Evolutionary conservation across 2,888 invertebrate genomes (phyloP).

Genomic region (Eledone cirrhosa): DNA sequence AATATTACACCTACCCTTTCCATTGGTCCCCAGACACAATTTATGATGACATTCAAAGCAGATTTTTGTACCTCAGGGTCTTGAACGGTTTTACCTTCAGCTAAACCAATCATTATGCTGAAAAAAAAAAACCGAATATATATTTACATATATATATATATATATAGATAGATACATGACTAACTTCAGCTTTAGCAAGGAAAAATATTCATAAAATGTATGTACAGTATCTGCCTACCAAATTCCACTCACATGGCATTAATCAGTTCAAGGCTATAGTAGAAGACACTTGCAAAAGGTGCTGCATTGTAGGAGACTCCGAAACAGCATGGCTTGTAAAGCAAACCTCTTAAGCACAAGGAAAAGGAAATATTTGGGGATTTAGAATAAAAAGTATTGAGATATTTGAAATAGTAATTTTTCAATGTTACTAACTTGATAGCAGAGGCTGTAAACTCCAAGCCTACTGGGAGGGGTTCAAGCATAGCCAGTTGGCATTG

Average conservation of each 20-base stretch:
- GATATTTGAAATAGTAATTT: neutral
- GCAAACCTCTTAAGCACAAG: no score
- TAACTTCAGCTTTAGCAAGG: no score
- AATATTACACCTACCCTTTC: slow-evolving; percentile 74
- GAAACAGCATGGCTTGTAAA: no score
- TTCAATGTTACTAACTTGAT: slow-evolving; percentile 51
- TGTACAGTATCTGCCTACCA: no score
- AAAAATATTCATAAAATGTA: no score
- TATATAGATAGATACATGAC: no score
- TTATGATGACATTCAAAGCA: slow-evolving; percentile 88
- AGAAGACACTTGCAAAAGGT: no score
- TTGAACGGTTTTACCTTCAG: slow-evolving; percentile 88
- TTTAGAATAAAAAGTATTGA: neutral
- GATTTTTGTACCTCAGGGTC: slow-evolving; percentile 93
- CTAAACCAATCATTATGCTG: slow-evolving; percentile 84
- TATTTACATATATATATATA: no score
- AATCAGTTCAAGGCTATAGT: no score
- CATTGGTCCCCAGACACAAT: slow-evolving; percentile 92
- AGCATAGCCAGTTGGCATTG: slow-evolving; percentile 73
- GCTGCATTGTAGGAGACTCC: neutral
- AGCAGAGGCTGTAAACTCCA: slow-evolving; percentile 68
- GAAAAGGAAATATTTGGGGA: neutral
- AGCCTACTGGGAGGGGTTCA: slow-evolving; percentile 70
- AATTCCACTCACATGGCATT: no score
- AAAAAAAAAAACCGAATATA: slow-evolving; percentile 52